These are phyloP conservation scores for Ciconia maguari DNA, from an alignment of 2,113 vertebrate species.

Conservation along the genomic window DNA sequence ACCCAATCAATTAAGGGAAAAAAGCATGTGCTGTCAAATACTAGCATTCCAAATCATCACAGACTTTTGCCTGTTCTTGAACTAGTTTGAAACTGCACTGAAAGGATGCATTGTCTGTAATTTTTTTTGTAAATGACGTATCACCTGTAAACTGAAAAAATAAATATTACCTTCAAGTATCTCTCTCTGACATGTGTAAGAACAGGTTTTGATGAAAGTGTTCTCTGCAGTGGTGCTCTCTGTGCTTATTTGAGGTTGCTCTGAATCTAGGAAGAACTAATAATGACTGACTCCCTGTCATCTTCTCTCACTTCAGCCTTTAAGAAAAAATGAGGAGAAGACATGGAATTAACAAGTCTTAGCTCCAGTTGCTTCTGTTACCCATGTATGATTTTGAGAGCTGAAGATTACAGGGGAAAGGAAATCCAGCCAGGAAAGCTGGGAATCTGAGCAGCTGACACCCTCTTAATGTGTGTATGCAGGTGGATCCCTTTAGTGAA, in stretches of 20 bases:
- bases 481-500: neutral
- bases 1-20: constrained; percentile 40
- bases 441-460: neutral
- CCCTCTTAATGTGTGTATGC: neutral
- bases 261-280: neutral
- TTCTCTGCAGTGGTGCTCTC: neutral
- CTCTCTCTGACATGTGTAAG: constrained; percentile 58
- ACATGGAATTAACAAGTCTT: neutral
- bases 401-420: neutral
- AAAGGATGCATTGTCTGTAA: constrained; percentile 77
- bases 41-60: constrained; percentile 74
- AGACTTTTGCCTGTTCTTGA: constrained; percentile 74
- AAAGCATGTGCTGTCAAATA: constrained; percentile 76
- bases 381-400: neutral
- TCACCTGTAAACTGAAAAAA: constrained; percentile 81
- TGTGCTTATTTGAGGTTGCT: neutral
- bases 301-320: neutral
- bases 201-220: neutral
- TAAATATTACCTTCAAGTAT: constrained; percentile 77
- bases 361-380: neutral
- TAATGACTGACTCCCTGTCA: neutral
- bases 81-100: constrained; percentile 79
- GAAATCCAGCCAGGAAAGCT: neutral
- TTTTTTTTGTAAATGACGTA: constrained; percentile 79
- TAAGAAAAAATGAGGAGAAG: neutral